These are phyloP conservation scores for Gonatopus flavifemur DNA, from an alignment of 1,140 invertebrate genomes.

Conservation along the genomic window DNA sequence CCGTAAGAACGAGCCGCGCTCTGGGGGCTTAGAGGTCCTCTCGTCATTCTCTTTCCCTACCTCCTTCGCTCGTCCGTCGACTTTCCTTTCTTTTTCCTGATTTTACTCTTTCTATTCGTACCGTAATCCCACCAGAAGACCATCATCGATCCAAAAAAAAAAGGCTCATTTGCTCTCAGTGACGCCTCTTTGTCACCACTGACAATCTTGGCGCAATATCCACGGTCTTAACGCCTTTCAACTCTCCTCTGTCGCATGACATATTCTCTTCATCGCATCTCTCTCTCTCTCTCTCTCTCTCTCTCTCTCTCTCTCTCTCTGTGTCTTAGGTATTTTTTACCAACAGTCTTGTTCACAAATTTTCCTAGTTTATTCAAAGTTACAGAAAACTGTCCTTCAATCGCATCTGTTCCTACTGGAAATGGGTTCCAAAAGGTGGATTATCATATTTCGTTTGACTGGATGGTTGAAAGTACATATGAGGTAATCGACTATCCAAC, in stretches of 20 bases:
- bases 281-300: slow-evolving; percentile 2
- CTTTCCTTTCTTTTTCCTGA: slow-evolving; percentile 1
- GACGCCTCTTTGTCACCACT: slow-evolving; percentile 26
- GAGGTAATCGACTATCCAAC: no score
- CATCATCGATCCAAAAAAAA: slow-evolving; percentile 32
- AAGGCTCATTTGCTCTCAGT: slow-evolving; percentile 24
- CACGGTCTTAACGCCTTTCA: slow-evolving; percentile 12
- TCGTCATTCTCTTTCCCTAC: neutral
- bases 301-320: slow-evolving; percentile 1
- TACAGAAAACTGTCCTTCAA: no score
- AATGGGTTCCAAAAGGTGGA: no score
- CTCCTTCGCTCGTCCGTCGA: neutral
- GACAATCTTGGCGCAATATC: slow-evolving; percentile 25
- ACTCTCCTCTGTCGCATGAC: slow-evolving; percentile 10
- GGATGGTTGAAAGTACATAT: no score
- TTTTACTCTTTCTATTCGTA: neutral
- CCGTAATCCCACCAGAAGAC: slow-evolving; percentile 25
- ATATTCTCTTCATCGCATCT: slow-evolving; percentile 22
- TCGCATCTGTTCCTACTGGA: no score
- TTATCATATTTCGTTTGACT: no score
- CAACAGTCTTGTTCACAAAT: no score
- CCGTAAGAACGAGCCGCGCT: slow-evolving; percentile 28
- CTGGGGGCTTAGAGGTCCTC: slow-evolving; percentile 10
- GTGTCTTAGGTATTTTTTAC: no score
- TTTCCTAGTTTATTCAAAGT: no score